Evolutionary conservation across 2,888 invertebrate species (phyloP).

Genomic region (Tetanocera ferruginea): DNA sequence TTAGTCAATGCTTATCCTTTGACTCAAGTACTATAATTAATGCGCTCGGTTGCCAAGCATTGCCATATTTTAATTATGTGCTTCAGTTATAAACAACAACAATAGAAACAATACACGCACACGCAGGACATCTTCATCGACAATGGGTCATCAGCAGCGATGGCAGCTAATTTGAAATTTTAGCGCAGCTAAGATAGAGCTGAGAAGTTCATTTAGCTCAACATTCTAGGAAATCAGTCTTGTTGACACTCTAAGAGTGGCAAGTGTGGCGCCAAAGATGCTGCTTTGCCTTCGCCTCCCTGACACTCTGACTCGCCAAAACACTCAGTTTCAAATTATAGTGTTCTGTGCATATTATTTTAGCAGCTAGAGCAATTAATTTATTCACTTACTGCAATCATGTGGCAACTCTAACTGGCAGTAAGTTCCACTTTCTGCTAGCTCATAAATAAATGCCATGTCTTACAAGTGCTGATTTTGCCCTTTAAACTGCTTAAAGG

Average conservation of each 20-base stretch:
- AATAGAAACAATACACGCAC: not conserved
- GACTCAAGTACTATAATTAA: conserved; percentile 12
- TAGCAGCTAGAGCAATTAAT: conserved; percentile 20
- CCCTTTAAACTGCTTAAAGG: conserved; percentile 3
- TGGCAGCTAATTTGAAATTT: not conserved
- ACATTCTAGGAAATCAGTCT: too few species aligned
- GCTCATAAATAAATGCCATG: not conserved
- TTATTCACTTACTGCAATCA: conserved; percentile 14
- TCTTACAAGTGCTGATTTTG: not conserved
- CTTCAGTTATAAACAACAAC: conserved; percentile 18
- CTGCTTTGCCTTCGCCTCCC: too few species aligned
- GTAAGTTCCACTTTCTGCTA: not conserved
- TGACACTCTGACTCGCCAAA: too few species aligned
- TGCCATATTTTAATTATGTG: conserved; percentile 35
- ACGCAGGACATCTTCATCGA: conserved; percentile 2
- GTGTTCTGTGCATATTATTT: conserved; percentile 6
- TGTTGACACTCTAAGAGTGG: too few species aligned
- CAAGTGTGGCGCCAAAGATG: too few species aligned
- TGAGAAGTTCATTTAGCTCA: too few species aligned
- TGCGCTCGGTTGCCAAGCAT: conserved; percentile 16
- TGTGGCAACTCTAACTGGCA: not conserved
- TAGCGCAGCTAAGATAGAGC: not conserved
- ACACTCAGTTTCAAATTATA: not conserved
- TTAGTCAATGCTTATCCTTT: not conserved
- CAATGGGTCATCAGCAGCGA: not conserved